Percentiles rank a stretch among this genome's conserved stretches.
Evolutionary conservation across 2,797 vertebrate genomes (phyloP).

Genomic region (Babyrousa celebensis): DNA sequence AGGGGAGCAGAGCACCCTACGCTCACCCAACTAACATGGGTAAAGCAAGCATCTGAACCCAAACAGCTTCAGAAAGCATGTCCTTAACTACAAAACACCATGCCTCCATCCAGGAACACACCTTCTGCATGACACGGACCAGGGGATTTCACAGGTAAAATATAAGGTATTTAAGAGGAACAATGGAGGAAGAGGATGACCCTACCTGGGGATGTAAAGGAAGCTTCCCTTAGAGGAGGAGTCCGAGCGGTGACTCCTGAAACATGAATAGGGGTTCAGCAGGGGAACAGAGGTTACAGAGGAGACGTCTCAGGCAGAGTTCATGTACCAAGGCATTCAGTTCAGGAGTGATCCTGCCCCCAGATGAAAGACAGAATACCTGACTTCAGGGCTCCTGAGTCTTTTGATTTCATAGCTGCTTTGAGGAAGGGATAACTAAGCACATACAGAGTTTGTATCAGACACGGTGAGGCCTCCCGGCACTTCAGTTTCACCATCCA

Average conservation of each 20-base stretch:
- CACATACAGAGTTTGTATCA: neutral
- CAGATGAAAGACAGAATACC: neutral
- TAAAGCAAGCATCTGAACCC: neutral
- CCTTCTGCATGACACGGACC: accelerated
- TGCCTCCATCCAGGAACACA: neutral
- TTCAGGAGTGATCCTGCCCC: neutral
- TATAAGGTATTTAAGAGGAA: neutral
- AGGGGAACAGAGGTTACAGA: neutral
- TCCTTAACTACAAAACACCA: neutral
- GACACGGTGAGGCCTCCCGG: neutral
- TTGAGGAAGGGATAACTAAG: neutral
- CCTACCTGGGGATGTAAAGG: neutral
- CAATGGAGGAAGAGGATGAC: neutral
- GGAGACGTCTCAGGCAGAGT: neutral
- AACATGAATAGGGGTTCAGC: neutral
- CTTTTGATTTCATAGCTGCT: neutral
- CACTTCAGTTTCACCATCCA: neutral
- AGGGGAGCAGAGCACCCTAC: neutral
- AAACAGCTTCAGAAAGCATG: neutral
- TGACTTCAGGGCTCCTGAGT: neutral
- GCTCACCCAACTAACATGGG: neutral
- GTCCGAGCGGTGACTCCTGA: neutral
- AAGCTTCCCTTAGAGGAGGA: neutral
- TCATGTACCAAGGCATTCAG: neutral
- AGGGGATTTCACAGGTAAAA: neutral